Conservation (phyloP, 92 coral and sea anemone species). For the Porites rus region DNA sequence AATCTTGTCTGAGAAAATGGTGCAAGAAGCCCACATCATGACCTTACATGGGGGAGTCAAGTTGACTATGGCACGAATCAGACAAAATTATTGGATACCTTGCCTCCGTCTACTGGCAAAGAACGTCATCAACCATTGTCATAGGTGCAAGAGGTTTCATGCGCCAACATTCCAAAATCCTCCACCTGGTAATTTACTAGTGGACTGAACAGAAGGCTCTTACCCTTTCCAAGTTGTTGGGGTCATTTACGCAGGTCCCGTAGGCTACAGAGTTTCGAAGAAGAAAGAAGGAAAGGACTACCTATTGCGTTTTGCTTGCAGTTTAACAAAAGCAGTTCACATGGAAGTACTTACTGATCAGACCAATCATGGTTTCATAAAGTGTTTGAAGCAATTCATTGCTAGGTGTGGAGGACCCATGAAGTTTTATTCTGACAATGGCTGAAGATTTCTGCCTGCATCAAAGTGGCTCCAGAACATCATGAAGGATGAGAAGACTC, state of each 20-base stretch:
- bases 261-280: conserved; percentile 28
- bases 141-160: conserved; percentile 49
- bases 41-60: conserved; percentile 65
- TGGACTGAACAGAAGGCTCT: conserved; percentile 26
- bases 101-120: conserved; percentile 33
- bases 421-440: conserved; percentile 1
- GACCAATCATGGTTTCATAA: conserved; percentile 11
- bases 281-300: conserved; percentile 48
- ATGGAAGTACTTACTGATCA: conserved; percentile 31
- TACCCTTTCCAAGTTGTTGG: conserved; percentile 29
- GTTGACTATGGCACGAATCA: background rate
- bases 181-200: conserved; percentile 38
- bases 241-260: conserved; percentile 33
- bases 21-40: conserved; percentile 54
- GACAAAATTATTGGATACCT: conserved; percentile 41
- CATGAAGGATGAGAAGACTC: conserved; percentile 38
- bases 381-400: conserved; percentile 8
- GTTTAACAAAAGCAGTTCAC: conserved; percentile 41
- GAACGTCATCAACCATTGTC: conserved; percentile 34
- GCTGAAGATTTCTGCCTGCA: background rate
- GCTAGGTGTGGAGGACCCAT: conserved; percentile 13
- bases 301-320: conserved; percentile 27
- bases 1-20: conserved; percentile 49
- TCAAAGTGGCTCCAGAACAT: conserved; percentile 29
- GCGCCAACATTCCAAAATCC: conserved; percentile 34